Base-by-base conservation (phyloP, 2,113 vertebrate genomes). In the Syngnathus typhle region DNA sequence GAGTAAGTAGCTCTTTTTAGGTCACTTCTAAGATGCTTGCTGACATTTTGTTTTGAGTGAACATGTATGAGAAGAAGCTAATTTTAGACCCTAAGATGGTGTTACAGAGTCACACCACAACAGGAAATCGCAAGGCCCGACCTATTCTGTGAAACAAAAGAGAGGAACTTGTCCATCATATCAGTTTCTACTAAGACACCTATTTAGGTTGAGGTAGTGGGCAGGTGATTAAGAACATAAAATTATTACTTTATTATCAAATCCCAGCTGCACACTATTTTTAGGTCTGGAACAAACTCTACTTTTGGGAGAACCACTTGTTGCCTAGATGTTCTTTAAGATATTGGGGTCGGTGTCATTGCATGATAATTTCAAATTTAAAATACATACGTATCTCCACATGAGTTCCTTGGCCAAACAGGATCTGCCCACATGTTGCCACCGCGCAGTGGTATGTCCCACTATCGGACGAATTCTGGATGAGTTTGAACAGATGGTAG, bases 381-480 rank as follows among this genome's bases (percentile, higher is more conserved):
- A 12, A 44, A 44, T 23, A 62, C 60, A 16, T 62, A 64, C 63
- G 44, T 1, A 32, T 64, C 27, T 49, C 23, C 58, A 75, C 44
- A 38, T 71, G 52, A 8, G 69, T 63, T 68, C 72, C 77, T 55
- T 65, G 73, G 23, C 76, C 71, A 46, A 78, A 71, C 12, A 65
- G 23, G 38, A 74, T 67, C 56, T 51, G 18, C 6, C 69, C 73
- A 46, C 69, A 79, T 58, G 61, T 12, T 5, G 67, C 65, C 49
- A 74, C 41, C 7, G 69, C 72, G 47, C 77, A 79, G 66, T 79
- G 64, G 58, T 79, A 79, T 37, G 44, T 79, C 18, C 72, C 77
- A 38, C 49, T 52, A 62, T 79, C 77, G 52, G 77, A 71, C 27
- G 62, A 36, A 39, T 32, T 47, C 10, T 16, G 60, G 27, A 72